Evolutionary conservation across 2,888 invertebrate species (phyloP).

Genomic region (Tiphia femorata): DNA sequence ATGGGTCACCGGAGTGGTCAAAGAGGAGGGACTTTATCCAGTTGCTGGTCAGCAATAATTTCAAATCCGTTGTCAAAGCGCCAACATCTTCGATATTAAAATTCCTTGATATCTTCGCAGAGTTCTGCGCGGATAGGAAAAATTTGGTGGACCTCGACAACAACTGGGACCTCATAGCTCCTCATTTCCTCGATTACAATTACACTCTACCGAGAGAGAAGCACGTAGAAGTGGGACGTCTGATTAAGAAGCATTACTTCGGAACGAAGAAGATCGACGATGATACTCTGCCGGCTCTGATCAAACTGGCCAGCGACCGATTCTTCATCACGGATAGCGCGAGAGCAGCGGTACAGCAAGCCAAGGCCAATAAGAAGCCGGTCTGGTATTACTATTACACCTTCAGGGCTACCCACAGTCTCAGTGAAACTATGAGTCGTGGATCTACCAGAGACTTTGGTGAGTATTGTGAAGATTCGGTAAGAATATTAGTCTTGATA

Average conservation of each 20-base stretch:
- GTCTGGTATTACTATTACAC: slow-evolving; percentile 78
- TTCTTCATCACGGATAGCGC: slow-evolving; percentile 75
- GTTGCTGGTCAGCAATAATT: slow-evolving; percentile 73
- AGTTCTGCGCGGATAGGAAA: slow-evolving; percentile 66
- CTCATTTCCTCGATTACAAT: slow-evolving; percentile 75
- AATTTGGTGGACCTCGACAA: slow-evolving; percentile 71
- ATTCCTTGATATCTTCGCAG: slow-evolving; percentile 63
- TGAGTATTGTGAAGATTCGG: slow-evolving; percentile 54
- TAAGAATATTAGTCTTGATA: background rate
- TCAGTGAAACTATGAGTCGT: slow-evolving; percentile 72
- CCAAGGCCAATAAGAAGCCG: slow-evolving; percentile 72
- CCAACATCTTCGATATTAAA: background rate
- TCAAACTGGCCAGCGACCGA: slow-evolving; percentile 77
- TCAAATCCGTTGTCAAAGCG: background rate
- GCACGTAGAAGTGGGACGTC: slow-evolving; percentile 69
- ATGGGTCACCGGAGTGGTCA: slow-evolving; percentile 77
- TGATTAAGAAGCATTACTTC: slow-evolving; percentile 74
- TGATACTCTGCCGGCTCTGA: slow-evolving; percentile 39
- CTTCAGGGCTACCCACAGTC: slow-evolving; percentile 73
- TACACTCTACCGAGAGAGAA: slow-evolving; percentile 71
- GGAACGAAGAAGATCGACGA: slow-evolving; percentile 70
- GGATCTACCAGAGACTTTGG: slow-evolving; percentile 73
- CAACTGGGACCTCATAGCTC: slow-evolving; percentile 75
- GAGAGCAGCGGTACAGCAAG: slow-evolving; percentile 74
- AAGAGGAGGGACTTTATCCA: slow-evolving; percentile 82